These are phyloP conservation scores for Sigmodon hispidus DNA, from an alignment of 2,113 vertebrate genomes.

Conservation along the genomic window DNA sequence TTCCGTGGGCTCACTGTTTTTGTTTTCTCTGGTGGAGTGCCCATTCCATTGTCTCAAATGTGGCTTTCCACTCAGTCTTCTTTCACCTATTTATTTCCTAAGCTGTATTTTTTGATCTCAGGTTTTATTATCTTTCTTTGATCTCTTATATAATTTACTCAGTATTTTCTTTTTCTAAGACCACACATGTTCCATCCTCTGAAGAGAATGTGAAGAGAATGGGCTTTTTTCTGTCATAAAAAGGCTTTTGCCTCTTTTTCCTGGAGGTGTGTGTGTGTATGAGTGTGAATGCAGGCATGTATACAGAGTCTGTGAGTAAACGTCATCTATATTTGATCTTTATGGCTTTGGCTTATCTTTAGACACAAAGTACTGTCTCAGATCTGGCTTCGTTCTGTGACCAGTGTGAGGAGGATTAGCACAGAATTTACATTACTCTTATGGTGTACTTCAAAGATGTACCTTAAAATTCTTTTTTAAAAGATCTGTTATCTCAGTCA, in stretches of 20 bases:
- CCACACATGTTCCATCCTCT: slow-evolving; percentile 23
- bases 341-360: not conserved
- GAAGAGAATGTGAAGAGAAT: not conserved
- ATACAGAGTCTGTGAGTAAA: too few relatives aligned
- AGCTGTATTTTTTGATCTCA: not conserved
- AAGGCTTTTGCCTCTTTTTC: not conserved
- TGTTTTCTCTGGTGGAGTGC: too few relatives aligned
- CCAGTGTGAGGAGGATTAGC: not conserved
- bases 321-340: not conserved
- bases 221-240: not conserved
- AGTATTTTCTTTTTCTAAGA: not conserved
- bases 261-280: not conserved
- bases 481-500: not conserved
- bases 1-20: not conserved
- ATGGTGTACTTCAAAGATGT: not conserved
- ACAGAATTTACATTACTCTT: not conserved
- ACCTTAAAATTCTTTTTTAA: slow-evolving; percentile 1
- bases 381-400: not conserved
- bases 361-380: not conserved
- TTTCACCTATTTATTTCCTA: not conserved
- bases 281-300: too few relatives aligned
- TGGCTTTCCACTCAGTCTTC: not conserved
- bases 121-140: slow-evolving; percentile 11
- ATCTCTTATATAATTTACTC: not conserved
- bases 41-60: not conserved